A percentile compares a stretch with the other conserved stretches of the same genome.
Conservation (phyloP, 2,888 invertebrate genomes). For the Polyommatus icarus region DNA sequence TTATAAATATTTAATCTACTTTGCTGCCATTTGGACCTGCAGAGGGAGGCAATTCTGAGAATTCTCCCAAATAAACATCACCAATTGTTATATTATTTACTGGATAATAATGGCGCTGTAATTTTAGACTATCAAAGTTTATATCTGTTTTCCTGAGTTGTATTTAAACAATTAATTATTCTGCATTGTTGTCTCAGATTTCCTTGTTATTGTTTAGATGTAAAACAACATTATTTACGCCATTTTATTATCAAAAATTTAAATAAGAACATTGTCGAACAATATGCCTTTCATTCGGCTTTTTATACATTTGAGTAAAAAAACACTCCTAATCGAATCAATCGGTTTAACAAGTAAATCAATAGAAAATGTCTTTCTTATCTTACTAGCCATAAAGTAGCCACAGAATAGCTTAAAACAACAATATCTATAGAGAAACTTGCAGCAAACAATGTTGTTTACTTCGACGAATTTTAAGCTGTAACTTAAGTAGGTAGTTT, state of each 20-base stretch:
- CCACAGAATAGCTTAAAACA: constrained; percentile 37
- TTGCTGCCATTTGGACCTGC: neutral
- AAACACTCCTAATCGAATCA: neutral
- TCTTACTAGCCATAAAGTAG: constrained; percentile 11
- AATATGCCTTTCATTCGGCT: too few species aligned
- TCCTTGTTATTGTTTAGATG: neutral
- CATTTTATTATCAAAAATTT: neutral
- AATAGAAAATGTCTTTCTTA: neutral
- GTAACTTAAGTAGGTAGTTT: constrained; percentile 32
- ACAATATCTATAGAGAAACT: constrained; percentile 53
- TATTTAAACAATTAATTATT: constrained; percentile 4
- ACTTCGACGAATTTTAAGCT: constrained; percentile 42
- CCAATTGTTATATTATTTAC: constrained; percentile 1
- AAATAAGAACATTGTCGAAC: neutral
- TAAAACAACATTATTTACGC: neutral
- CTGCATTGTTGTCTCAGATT: neutral
- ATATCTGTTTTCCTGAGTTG: neutral
- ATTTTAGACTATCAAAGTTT: constrained; percentile 7
- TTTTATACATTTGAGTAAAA: neutral
- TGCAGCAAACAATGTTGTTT: constrained; percentile 47
- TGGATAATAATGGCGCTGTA: neutral
- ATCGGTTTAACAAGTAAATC: neutral
- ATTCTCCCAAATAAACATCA: constrained; percentile 10
- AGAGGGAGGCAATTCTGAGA: neutral
- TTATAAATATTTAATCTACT: constrained; percentile 15